Conservation (phyloP, 1,140 invertebrate genomes). For the Drosophila yakuba region DNA sequence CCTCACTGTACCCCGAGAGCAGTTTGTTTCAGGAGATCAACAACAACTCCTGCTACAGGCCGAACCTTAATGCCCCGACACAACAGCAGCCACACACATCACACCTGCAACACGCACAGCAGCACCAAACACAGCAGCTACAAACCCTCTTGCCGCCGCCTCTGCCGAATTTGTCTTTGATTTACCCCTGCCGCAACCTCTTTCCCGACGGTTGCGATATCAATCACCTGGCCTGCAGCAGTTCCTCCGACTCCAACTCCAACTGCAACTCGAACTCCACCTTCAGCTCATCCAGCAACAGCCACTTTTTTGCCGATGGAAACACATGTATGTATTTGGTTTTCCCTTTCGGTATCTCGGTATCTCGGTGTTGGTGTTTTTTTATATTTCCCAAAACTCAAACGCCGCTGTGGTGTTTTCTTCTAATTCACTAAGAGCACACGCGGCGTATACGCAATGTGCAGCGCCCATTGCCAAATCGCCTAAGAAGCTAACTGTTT, state of each 20-base stretch:
- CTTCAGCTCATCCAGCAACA: constrained; percentile 22
- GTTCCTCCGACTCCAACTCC: constrained; percentile 24
- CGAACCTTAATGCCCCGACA: constrained; percentile 54
- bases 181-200: constrained; percentile 81
- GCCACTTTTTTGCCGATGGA: constrained; percentile 50
- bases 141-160: constrained; percentile 29
- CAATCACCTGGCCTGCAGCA: constrained; percentile 62
- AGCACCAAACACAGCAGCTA: constrained; percentile 11
- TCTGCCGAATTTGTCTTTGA: constrained; percentile 57
- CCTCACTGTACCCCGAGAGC: constrained; percentile 47
- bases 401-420: constrained; percentile 9
- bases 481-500: constrained; percentile 48
- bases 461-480: constrained; percentile 57
- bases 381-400: constrained; percentile 6
- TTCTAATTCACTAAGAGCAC: constrained; percentile 54
- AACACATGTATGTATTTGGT: constrained; percentile 65
- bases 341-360: constrained; percentile 1
- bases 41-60: constrained; percentile 72
- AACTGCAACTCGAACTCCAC: constrained; percentile 20
- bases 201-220: constrained; percentile 81
- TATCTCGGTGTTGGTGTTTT: constrained; percentile 36
- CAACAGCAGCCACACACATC: constrained; percentile 2
- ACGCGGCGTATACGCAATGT: constrained; percentile 72
- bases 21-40: constrained; percentile 68
- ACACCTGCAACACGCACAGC: constrained; percentile 17